Evolutionary conservation across 2,113 vertebrate genomes (phyloP), one percentile per base, ranked within the genome.

Genomic region (Cricetomys ansorgei): DNA sequence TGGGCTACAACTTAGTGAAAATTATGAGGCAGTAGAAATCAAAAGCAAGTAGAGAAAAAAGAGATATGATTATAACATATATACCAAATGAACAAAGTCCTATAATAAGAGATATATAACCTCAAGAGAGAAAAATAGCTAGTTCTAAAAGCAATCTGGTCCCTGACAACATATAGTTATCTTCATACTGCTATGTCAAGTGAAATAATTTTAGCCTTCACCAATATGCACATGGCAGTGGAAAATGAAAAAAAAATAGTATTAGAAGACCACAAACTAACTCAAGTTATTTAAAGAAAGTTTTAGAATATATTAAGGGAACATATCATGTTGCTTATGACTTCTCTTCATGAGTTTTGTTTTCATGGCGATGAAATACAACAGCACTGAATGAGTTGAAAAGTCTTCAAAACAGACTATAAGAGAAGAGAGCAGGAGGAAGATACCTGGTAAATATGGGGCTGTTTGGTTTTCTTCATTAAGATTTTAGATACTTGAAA

Each of bases 41-140:
- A 91, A 64, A 89, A 92, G 48, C 17, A 89, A 94, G 8, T 85
- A 85, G n/a, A 75, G 27, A 77, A 67, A 84, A 62, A 37, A 88
- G 55, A 88, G 13, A 86, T 2, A 4, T 43, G 27, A 6, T 94
- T 94, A 93, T 23, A 79, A 79, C 7, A 94, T 48, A 59, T 95
- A 59, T 91, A 65, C 43, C 31, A 70, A 50, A 67, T 27, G 72
- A 93, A 72, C 31, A 67, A 94, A 80, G 25, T 48, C 10, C 16
- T 67, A 57, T 17, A 77, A 59, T 2, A 40, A 40, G 27, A 77
- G 29, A 72, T 37, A 76, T 59, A 53, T 45, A 92, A 70, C 53
- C 53, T 0, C 73, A n/a, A 90, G 34, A 45, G 21, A 92, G 15
- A 16, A 75, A 79, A 25, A 76, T 12, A 80, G 83, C 59, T 43